Base-by-base conservation (phyloP, 2,888 invertebrate species). In the Hydrotaea cyrtoneurina region DNA sequence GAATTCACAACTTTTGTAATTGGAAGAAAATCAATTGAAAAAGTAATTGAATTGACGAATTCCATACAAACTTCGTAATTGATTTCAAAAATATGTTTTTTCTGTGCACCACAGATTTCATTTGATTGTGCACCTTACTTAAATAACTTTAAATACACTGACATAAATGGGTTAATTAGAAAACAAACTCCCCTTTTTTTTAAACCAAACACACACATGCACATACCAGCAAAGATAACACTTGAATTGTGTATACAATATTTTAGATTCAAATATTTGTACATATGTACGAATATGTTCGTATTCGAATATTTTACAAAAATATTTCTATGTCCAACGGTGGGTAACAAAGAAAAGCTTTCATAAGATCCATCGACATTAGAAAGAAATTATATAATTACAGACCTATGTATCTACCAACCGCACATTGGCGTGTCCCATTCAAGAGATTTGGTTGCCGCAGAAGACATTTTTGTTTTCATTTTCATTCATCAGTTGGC, bases 401-500 rank as follows among this genome's bases (percentile, higher is more conserved):
- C 23, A 69, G 23, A 46, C 2, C 2, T 5, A 55, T 19, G 19
- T 55, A 17, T 13, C 53, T 13, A 17, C 7, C 53, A 19, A 3
- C 39, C 39, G 10, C 8, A 1, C 39, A 39, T 10, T 39, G 7
- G 11, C 4, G 13, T 13, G 10, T 39, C 21, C 8, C 15, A 69
- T 26, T 50, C n/a, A 50, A 15, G 46, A 46, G 10, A 62, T 26
- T 26, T 62, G n/a, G n/a, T 31, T n/a, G n/a, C n/a, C n/a, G 46
- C n/a, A 13, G 11, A 39, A 7, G 7, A 36, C 43, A 62, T 46
- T 74, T 46, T 74, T 21, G 3, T 15, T 23, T 74, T 43, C 17
- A 43, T 26, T 23, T 78, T 72, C 50, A 78, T 76, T 71, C 46
- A 76, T 62, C 39, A 76, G 50, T 80, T 72, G n/a, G n/a, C n/a